A percentile compares a stretch with the other conserved stretches of the same genome.
Conservation (phyloP, 2,797 vertebrate species). For the Manis pentadactyla region DNA sequence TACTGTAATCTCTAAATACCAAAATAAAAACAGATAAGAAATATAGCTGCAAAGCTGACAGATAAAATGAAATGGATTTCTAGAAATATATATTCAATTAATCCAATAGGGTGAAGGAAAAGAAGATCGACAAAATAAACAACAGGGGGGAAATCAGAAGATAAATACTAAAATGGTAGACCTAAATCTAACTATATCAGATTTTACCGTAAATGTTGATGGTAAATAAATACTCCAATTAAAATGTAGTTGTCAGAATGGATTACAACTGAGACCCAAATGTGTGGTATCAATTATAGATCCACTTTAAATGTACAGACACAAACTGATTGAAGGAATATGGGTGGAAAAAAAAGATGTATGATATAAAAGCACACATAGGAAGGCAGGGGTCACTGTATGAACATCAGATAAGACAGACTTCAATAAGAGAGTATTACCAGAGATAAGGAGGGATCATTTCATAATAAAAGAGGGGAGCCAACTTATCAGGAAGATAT, state of each 20-base stretch:
- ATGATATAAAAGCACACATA: neutral
- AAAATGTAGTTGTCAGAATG: neutral
- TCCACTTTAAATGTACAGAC: neutral
- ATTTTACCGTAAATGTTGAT: neutral
- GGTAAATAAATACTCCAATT: neutral
- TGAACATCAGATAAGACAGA: slow-evolving; percentile 3
- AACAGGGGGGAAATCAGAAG: neutral
- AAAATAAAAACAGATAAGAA: neutral
- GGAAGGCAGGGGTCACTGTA: neutral
- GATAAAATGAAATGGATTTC: neutral
- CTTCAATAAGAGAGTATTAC: neutral
- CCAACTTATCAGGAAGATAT: neutral
- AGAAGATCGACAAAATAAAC: neutral
- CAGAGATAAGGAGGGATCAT: neutral
- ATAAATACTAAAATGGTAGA: neutral
- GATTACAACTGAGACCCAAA: neutral
- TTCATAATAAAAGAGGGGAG: neutral
- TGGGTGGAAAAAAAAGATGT: neutral
- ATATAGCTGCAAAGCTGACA: neutral
- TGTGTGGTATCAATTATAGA: neutral
- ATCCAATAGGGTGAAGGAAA: neutral
- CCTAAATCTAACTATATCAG: neutral
- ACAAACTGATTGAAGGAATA: neutral
- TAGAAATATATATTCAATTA: slow-evolving; percentile 23
- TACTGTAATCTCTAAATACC: neutral